Evolutionary conservation across 1,140 invertebrate genomes (phyloP).

Genomic region (Drosophila nebulosa): DNA sequence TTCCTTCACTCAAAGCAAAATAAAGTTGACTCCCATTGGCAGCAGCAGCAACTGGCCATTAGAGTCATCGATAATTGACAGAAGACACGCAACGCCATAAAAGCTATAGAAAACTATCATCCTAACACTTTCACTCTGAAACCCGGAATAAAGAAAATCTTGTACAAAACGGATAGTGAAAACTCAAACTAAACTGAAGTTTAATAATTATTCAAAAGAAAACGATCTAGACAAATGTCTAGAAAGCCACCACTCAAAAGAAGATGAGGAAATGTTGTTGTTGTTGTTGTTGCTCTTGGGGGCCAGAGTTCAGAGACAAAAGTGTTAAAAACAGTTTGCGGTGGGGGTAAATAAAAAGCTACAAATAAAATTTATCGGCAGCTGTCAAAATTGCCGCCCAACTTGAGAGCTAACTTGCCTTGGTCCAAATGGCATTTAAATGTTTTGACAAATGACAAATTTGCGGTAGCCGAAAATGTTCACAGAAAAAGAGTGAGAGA

Average conservation of each 20-base stretch:
- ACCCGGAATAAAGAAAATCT: background rate
- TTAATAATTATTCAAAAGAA: slow-evolving; percentile 47
- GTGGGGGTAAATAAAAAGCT: background rate
- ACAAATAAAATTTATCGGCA: slow-evolving; percentile 67
- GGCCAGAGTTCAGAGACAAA: slow-evolving; percentile 38
- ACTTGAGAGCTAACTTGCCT: slow-evolving; percentile 35
- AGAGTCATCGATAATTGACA: slow-evolving; percentile 31
- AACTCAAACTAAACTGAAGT: background rate
- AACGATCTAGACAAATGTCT: slow-evolving; percentile 40
- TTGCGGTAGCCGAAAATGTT: slow-evolving; percentile 68
- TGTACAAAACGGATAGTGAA: slow-evolving; percentile 6
- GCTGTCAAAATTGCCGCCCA: slow-evolving; percentile 63
- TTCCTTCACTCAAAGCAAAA: background rate
- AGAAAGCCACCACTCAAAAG: slow-evolving; percentile 19
- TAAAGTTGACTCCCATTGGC: background rate
- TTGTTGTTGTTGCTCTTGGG: slow-evolving; percentile 43
- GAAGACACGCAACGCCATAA: slow-evolving; percentile 24
- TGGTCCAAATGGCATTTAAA: slow-evolving; percentile 71
- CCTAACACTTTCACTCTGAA: slow-evolving; percentile 38
- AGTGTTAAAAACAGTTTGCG: slow-evolving; percentile 62
- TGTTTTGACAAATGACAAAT: slow-evolving; percentile 79
- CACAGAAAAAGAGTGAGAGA: slow-evolving; percentile 4
- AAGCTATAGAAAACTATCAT: background rate
- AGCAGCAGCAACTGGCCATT: background rate
- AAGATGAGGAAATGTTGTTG: slow-evolving; percentile 40